Conservation (phyloP, 2,113 vertebrate genomes). For the Sialia sialis region DNA sequence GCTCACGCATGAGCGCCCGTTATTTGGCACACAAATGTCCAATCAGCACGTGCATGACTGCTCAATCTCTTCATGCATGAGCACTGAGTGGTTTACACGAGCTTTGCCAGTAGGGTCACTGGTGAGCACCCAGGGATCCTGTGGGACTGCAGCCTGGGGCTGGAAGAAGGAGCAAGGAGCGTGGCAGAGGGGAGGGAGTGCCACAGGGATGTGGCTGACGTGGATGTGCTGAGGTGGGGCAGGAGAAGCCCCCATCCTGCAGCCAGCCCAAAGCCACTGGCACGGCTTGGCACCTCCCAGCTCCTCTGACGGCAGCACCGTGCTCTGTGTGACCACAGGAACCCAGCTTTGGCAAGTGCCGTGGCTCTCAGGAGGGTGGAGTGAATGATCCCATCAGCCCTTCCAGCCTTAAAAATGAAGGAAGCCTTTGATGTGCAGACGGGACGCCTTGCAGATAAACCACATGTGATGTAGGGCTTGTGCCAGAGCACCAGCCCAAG, state of each 20-base stretch:
- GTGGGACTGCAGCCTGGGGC: background rate
- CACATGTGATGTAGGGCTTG: background rate
- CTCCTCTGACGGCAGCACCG: background rate
- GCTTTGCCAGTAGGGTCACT: background rate
- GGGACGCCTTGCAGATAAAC: background rate
- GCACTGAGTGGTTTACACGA: background rate
- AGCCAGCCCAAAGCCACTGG: background rate
- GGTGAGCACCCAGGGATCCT: background rate
- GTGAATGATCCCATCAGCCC: background rate
- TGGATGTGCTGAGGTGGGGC: background rate
- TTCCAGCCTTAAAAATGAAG: background rate
- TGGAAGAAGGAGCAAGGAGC: background rate
- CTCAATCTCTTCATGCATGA: background rate
- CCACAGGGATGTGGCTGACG: rapidly evolving
- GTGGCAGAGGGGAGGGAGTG: background rate
- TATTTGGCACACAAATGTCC: background rate
- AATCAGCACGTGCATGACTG: background rate
- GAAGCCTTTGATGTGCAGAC: background rate
- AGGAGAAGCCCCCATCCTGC: background rate
- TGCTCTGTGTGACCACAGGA: background rate
- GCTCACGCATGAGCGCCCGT: background rate
- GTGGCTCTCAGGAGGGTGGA: background rate
- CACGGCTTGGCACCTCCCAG: background rate
- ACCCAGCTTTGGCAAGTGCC: background rate
- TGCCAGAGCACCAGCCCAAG: background rate